Base-by-base conservation (phyloP, 2,888 invertebrate genomes). In the Schrankia costaestrigalis region DNA sequence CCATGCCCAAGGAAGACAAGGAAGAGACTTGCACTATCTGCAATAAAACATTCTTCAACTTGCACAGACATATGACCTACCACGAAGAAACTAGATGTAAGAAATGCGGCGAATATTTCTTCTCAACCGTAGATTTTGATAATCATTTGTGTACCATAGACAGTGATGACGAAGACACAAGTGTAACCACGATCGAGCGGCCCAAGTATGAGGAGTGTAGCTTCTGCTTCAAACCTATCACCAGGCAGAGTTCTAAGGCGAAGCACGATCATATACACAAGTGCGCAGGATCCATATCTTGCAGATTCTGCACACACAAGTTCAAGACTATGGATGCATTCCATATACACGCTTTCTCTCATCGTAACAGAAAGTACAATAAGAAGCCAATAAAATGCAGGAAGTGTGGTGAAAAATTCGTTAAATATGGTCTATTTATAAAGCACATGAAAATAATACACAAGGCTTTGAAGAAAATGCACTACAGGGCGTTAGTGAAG, bases 281-380 rank as follows among this genome's bases (percentile, higher is more conserved):
- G 17, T 75, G 72, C 1, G 84, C 88, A 0, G 84, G 87, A 1
- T 72, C 82, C 1, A 88, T 89, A 52, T 87, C 88, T 2, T 89
- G 89, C 41, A 71, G 88, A 5, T 85, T 89, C 67, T 89, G 89
- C 45, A 45, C 68, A 8, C 74, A 78, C 33, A 87, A 85, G 46
- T 89, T 89, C 51, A 89, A 87, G 47, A 86, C 88, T 0, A 76
- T 86, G 33, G 85, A 83, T 36, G 83, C 87, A 1, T 89, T 89
- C 46, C 83, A 86, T 44, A 80, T 87, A 9, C 89, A 89, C 62
- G 75, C 84, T 3, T 86, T 85, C 54, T 81, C 87, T 4, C 89
- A 89, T 48, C 67, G 88, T 31, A 84, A 71, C 44, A 70, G 87
- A 21, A 88, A 88, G 36, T 88, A 89, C 51, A 79, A 71, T 37